These are phyloP conservation scores for Bos indicus DNA, from an alignment of 2,113 vertebrate species.

Conservation along the genomic window DNA sequence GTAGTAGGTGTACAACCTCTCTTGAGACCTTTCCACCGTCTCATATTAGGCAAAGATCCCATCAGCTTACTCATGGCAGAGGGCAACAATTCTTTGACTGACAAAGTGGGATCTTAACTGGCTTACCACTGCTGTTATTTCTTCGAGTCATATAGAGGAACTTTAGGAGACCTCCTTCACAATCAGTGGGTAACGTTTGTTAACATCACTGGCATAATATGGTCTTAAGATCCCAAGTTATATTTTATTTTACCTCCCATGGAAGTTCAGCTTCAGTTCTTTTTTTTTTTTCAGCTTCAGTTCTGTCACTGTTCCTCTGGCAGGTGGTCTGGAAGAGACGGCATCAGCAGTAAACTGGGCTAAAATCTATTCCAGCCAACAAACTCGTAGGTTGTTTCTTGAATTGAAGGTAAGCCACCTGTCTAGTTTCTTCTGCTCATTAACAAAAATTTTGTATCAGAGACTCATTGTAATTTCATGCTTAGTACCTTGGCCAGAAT, in stretches of 20 bases:
- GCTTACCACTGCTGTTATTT: neutral
- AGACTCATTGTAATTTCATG: slow-evolving; percentile 1
- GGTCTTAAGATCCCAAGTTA: neutral
- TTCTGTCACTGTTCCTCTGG: neutral
- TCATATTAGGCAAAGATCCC: neutral
- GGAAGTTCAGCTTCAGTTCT: neutral
- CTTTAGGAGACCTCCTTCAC: neutral
- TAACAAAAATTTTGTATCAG: neutral
- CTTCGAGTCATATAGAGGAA: neutral
- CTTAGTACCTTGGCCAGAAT: slow-evolving; percentile 6
- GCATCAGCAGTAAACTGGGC: neutral
- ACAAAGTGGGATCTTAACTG: neutral
- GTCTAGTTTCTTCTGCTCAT: neutral
- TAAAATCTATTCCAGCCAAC: neutral
- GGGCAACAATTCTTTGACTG: neutral
- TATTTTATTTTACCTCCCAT: neutral
- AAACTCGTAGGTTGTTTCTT: neutral
- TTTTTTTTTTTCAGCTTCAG: neutral
- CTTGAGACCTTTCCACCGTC: neutral
- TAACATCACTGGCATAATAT: neutral
- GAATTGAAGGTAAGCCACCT: neutral
- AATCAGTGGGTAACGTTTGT: neutral
- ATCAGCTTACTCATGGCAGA: neutral
- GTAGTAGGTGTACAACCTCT: neutral
- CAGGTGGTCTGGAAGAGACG: neutral